These are phyloP conservation scores for Parauchenoglanis ngamensis DNA, from an alignment of 2,797 vertebrate genomes.

Conservation along the genomic window DNA sequence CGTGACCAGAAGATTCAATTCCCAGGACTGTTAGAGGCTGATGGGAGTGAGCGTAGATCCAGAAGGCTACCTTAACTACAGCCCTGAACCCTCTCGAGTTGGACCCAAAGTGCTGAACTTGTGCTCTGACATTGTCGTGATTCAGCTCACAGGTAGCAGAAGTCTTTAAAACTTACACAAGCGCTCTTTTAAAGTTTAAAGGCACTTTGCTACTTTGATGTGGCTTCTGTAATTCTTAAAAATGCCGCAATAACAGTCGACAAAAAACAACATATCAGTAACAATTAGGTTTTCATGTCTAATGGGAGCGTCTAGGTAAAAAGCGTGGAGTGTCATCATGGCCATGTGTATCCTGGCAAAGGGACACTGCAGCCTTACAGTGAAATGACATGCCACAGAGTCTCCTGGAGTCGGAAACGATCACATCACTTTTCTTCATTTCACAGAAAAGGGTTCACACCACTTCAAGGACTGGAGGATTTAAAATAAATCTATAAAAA, in stretches of 20 bases:
- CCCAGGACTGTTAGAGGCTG: not conserved
- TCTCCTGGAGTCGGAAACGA: conserved; percentile 14
- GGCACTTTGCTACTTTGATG: conserved; percentile 10
- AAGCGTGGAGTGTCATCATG: not conserved
- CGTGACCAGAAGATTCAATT: not conserved
- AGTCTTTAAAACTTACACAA: not conserved
- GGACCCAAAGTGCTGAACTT: not conserved
- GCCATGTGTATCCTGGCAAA: not conserved
- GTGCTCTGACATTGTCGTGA: not conserved
- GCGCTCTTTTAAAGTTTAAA: not conserved
- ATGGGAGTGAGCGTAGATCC: not conserved
- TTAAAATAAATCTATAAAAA: conserved; percentile 62
- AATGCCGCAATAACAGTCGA: not conserved
- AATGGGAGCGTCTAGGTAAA: not conserved
- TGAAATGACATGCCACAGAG: conserved; percentile 30
- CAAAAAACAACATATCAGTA: not conserved
- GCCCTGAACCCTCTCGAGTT: not conserved
- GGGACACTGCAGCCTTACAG: conserved; percentile 47
- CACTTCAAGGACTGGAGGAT: conserved; percentile 61
- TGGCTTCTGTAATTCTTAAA: conserved; percentile 6
- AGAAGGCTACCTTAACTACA: not conserved
- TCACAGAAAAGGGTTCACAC: conserved; percentile 20
- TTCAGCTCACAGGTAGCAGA: not conserved
- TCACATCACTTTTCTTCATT: conserved; percentile 9
- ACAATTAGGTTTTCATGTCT: not conserved